Base-by-base conservation (phyloP, 2,888 invertebrate genomes). In the Drosophila villosipedis region DNA sequence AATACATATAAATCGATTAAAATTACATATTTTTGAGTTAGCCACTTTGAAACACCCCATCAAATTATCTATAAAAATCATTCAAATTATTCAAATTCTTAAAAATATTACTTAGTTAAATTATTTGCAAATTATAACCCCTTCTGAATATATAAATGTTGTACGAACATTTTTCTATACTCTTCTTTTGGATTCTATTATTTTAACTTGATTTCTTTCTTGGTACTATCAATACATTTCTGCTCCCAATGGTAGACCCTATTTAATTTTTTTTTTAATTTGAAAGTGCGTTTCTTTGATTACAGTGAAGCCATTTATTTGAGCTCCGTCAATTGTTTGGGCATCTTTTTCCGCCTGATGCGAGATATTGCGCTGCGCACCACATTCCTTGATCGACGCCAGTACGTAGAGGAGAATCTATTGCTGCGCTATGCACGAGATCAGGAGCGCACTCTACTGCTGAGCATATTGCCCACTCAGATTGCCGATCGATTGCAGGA, bases 401-500 rank as follows among this genome's bases (percentile, higher is more conserved):
- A 96, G 47, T 97, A 96, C 89, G 96, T 98, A 25, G 97, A 98
- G 92, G 96, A 97, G 62, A 98, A 97, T 58, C 94, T 97, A 54
- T 95, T 97, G 83, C 94, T 98, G 30, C 96, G 96, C 80, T 96
- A 96, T 91, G 97, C 97, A 75, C 96, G 97, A 91, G 96, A 97
- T 84, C 97, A 98, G 94, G 98, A 98, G 97, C 97, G 98, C 93
- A 96, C 96, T 84, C 94, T 98, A 3, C 95, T 98, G 93, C 94
- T 96, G 60, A 98, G 97, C 86, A 97, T 98, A 76, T 94, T 98
- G 33, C 98, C 98, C 0, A 95, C 96, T 61, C 97, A 98, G 89
- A 96, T 98, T 61, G 96, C 97, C 6, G 94, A 95, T 14, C 94
- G 94, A 84, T 94, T 95, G 33, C 94, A 95, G 63, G 94, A 94